phyloP scores from a whole-genome alignment of 2,888 invertebrate species.

The Drosophila fulvimacula region DNA sequence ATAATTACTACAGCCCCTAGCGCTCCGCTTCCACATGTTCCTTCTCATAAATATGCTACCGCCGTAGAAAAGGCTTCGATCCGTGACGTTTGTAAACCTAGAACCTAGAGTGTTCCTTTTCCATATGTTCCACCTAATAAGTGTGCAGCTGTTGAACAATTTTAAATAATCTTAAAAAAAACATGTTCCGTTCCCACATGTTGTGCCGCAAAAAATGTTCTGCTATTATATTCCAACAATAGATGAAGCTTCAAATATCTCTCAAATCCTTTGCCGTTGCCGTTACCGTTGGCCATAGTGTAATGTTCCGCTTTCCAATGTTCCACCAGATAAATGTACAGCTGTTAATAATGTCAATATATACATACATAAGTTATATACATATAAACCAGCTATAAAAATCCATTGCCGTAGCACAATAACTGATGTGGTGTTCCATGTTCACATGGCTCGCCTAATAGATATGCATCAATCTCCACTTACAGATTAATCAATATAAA shows the following conservation, averaged over 20 bases:
- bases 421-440: background rate
- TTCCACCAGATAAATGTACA: background rate
- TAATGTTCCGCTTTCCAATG: background rate
- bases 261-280: background rate
- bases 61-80: background rate
- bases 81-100: background rate
- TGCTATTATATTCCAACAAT: background rate
- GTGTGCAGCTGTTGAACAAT: background rate
- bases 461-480: background rate
- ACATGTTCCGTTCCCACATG: background rate
- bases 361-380: background rate
- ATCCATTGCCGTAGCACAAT: background rate
- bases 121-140: background rate
- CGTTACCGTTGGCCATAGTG: no score
- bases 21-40: background rate
- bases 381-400: background rate
- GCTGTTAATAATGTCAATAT: background rate
- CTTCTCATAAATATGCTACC: no score
- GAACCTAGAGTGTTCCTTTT: slow-evolving; percentile 2
- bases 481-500: background rate
- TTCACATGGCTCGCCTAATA: background rate
- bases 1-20: background rate
- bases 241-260: background rate
- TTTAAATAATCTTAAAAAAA: no score
- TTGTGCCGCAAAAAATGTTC: background rate